Evolutionary conservation across 2,888 invertebrate species (phyloP), one percentile per base, ranked within the genome.

Genomic region (Watsonalla cultraria): DNA sequence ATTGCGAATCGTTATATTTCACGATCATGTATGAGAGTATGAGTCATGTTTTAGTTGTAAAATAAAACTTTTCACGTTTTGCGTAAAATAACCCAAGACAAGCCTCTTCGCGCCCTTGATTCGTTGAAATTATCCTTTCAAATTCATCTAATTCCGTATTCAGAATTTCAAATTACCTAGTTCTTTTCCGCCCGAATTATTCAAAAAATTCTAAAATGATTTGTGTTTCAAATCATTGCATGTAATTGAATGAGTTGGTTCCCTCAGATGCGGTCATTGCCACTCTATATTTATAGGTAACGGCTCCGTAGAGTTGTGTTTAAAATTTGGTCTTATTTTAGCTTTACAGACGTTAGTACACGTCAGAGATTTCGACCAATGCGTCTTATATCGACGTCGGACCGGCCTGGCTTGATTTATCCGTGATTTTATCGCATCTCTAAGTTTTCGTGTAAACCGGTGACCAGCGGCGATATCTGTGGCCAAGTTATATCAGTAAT

Each of bases 261-360:
- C 51, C 45, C 47, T 57, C 56, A 53, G 60, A 55, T 57, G 54
- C 54, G 77, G 81, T 84, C 75, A 70, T 70, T 78, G 62, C 88
- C 74, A 61, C 89, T 86, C 86, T 78, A 70, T 78, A 77, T 56
- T 67, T 61, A 78, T 76, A 66, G 68, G 58, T 59, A 64, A 73
- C 81, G 72, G 80, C 80, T 83, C 82, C 83, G 82, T 88, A 88
- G 88, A 89, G 87, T 89, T 88, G 88, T 91, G 90, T 90, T 88
- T 91, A 90, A 90, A 90, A 89, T 91, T 91, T 85, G 90, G 90
- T 91, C 90, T 91, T 91, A 91, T 91, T 91, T 90, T 91, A 91
- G 91, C 90, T 91, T 89, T 89, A 88, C 89, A 84, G 84, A 80
- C 90, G 84, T 79, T 82, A 81, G 86, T 85, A 82, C 83, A 86